phyloP scores from a whole-genome alignment of 2,113 vertebrate species.

The Protomyctophum bolini region DNA sequence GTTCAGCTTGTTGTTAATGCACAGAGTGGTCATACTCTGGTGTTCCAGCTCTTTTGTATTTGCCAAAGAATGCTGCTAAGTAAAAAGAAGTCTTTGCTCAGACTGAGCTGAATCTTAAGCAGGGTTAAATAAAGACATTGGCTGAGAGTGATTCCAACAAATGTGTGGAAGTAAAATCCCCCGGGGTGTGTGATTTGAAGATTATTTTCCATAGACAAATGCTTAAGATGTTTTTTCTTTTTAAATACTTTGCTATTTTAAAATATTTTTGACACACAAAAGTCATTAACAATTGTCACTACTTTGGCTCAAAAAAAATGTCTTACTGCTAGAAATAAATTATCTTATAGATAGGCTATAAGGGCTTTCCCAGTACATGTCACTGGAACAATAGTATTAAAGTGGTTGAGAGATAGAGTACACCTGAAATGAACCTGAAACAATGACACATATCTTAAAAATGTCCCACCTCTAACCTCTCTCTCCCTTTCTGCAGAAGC shows the following conservation, averaged over 20 bases:
- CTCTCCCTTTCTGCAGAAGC: constrained; percentile 47
- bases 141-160: constrained; percentile 14
- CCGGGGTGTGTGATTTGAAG: not conserved
- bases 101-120: constrained; percentile 62
- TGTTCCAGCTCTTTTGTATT: constrained; percentile 24
- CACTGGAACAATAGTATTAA: constrained; percentile 65
- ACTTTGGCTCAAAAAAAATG: constrained; percentile 7
- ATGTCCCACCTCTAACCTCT: constrained; percentile 59
- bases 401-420: constrained; percentile 40
- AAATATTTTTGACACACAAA: constrained; percentile 1
- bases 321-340: constrained; percentile 29
- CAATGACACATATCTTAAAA: constrained; percentile 68
- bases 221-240: not conserved
- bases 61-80: constrained; percentile 62
- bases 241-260: not conserved
- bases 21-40: constrained; percentile 15
- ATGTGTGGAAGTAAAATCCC: constrained; percentile 6
- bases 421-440: constrained; percentile 53
- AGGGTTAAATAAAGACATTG: constrained; percentile 41
- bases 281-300: constrained; percentile 3
- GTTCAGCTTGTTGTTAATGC: constrained; percentile 40
- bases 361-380: constrained; percentile 50
- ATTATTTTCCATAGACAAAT: constrained; percentile 2
- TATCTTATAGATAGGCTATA: not conserved
- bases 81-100: constrained; percentile 48